Conservation (phyloP, 2,113 vertebrate genomes). For the Elaphurus davidianus region DNA sequence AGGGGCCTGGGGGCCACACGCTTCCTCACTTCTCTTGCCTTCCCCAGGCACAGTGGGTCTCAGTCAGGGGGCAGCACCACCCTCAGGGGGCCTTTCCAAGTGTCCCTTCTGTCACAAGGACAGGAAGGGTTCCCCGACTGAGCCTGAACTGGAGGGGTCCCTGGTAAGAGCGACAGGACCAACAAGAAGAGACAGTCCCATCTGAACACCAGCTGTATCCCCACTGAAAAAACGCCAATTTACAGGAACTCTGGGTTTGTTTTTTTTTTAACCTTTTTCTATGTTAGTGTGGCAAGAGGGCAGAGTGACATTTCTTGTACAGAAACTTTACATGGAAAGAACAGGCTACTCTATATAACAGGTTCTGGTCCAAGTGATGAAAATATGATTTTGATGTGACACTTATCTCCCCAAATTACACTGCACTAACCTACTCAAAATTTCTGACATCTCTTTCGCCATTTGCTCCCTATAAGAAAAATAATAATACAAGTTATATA, state of each 20-base stretch:
- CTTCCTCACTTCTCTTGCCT: neutral
- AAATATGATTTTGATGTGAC: slow-evolving; percentile 54
- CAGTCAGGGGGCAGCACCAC: neutral
- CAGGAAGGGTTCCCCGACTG: neutral
- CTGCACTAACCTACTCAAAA: slow-evolving; percentile 94
- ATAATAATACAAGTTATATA: slow-evolving; percentile 55
- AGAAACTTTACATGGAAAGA: neutral
- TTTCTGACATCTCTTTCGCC: slow-evolving; percentile 95
- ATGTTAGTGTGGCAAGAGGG: neutral
- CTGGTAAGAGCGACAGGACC: neutral
- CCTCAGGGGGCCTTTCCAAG: neutral
- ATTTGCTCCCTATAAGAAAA: slow-evolving; percentile 96
- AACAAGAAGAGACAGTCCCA: neutral
- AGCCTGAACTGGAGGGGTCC: neutral
- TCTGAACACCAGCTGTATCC: neutral
- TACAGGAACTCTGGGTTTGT: neutral
- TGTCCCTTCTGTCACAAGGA: neutral
- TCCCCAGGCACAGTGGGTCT: neutral
- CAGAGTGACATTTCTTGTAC: neutral
- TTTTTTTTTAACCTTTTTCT: neutral
- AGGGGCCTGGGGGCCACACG: too few relatives aligned
- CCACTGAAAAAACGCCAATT: neutral
- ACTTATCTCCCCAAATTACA: slow-evolving; percentile 10
- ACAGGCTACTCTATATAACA: neutral
- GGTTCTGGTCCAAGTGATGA: slow-evolving; percentile 53